A percentile compares a stretch with the other conserved stretches of the same genome.
Evolutionary conservation across 2,888 invertebrate species (phyloP).

Genomic region (Ormia ochracea): DNA sequence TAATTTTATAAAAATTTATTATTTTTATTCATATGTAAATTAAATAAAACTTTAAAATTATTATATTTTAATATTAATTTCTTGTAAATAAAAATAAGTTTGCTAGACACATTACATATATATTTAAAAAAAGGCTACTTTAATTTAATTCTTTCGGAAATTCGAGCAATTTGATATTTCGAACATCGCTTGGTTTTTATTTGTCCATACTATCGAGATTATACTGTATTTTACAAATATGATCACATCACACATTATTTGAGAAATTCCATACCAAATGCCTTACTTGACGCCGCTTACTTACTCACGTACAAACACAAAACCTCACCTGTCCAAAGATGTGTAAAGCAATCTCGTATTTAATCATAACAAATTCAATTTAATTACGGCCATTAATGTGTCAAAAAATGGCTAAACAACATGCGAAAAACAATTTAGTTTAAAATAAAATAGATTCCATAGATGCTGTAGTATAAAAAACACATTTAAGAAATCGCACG

Average conservation of each 20-base stretch:
- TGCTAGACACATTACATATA: too few species aligned
- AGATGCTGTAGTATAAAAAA: background rate
- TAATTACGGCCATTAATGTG: conserved; percentile 60
- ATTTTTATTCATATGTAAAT: too few species aligned
- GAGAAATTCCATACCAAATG: background rate
- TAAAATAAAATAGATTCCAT: background rate
- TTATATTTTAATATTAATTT: too few species aligned
- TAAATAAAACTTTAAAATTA: too few species aligned
- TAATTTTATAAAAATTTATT: too few species aligned
- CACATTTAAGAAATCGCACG: background rate
- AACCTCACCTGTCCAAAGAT: conserved; percentile 46
- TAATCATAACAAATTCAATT: conserved; percentile 54
- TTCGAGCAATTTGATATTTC: too few species aligned
- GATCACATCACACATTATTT: background rate
- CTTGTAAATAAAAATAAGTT: too few species aligned
- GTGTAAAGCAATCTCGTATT: conserved; percentile 46
- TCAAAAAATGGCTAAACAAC: conserved; percentile 51
- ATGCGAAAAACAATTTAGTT: conserved; percentile 48
- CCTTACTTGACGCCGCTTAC: conserved; percentile 13
- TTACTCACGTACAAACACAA: background rate
- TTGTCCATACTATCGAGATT: too few species aligned
- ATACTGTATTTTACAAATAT: too few species aligned
- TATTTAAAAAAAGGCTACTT: too few species aligned
- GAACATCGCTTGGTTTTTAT: too few species aligned
- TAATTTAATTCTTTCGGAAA: too few species aligned